phyloP scores from a whole-genome alignment of 2,113 vertebrate species.

The Xiphophorus maculatus region DNA sequence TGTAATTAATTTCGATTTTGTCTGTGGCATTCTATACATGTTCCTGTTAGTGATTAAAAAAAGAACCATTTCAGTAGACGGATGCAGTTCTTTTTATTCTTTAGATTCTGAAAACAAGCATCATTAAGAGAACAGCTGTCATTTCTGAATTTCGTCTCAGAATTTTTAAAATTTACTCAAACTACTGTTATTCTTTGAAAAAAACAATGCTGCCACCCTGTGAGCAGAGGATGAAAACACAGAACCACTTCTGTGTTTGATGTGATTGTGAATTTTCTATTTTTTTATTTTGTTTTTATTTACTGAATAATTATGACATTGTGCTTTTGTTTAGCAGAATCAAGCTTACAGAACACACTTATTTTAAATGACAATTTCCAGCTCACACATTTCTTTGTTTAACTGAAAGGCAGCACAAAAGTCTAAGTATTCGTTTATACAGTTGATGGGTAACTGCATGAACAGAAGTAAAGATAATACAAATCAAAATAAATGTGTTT shows the following conservation, averaged over 20 bases:
- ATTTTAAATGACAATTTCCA: not conserved
- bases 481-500: not conserved
- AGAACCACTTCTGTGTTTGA: not conserved
- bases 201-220: constrained; percentile 45
- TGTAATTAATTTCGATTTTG: not conserved
- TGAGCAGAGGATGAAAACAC: constrained; percentile 24
- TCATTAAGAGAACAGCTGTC: too few species aligned
- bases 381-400: not conserved
- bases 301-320: not conserved
- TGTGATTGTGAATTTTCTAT: not conserved
- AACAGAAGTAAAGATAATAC: too few species aligned
- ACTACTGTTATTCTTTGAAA: not conserved
- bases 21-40: not conserved
- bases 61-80: not conserved
- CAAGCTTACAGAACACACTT: not conserved
- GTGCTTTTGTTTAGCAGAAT: not conserved
- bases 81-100: not conserved
- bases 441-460: not conserved
- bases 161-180: not conserved
- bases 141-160: too few species aligned
- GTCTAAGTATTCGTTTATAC: not conserved
- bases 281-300: not conserved
- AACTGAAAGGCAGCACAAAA: too few species aligned
- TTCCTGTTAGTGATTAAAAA: not conserved
- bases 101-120: too few species aligned